A percentile compares a stretch with the other conserved stretches of the same genome.
Evolutionary conservation across 2,797 vertebrate species (phyloP).

Genomic region (Hypotaenidia philippensis): DNA sequence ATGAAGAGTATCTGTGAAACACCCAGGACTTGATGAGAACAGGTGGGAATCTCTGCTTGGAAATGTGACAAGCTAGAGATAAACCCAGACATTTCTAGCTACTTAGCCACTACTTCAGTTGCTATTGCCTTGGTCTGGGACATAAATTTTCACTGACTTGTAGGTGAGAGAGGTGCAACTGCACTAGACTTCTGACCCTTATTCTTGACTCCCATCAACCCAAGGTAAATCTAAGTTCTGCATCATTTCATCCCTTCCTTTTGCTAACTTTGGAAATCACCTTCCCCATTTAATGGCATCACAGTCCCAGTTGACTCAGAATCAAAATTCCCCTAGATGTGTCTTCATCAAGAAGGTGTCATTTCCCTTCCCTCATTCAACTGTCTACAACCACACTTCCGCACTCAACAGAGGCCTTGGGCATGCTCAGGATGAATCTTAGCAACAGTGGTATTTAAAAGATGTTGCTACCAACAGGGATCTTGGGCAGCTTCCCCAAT

Average conservation of each 20-base stretch:
- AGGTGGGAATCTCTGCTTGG: slow-evolving; percentile 3
- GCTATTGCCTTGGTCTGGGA: neutral
- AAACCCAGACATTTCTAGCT: neutral
- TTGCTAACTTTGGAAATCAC: neutral
- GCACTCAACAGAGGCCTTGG: neutral
- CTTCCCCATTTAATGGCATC: neutral
- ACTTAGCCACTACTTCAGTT: neutral
- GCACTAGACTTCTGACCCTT: neutral
- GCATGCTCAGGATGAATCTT: neutral
- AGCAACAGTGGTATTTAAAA: neutral
- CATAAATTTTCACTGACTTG: neutral
- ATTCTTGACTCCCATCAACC: neutral
- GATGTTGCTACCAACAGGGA: neutral
- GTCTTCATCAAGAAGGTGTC: neutral
- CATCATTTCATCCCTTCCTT: neutral
- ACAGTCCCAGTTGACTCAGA: neutral
- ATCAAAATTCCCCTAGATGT: neutral
- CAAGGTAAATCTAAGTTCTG: neutral
- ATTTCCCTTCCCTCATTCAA: neutral
- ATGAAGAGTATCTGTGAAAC: neutral
- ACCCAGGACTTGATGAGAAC: neutral
- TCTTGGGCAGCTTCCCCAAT: neutral
- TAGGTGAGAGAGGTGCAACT: neutral
- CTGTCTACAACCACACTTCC: neutral
- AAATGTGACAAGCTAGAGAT: neutral